Base-by-base conservation (phyloP, 92 coral and sea anemone genomes). In the Desmophyllum pertusum region DNA sequence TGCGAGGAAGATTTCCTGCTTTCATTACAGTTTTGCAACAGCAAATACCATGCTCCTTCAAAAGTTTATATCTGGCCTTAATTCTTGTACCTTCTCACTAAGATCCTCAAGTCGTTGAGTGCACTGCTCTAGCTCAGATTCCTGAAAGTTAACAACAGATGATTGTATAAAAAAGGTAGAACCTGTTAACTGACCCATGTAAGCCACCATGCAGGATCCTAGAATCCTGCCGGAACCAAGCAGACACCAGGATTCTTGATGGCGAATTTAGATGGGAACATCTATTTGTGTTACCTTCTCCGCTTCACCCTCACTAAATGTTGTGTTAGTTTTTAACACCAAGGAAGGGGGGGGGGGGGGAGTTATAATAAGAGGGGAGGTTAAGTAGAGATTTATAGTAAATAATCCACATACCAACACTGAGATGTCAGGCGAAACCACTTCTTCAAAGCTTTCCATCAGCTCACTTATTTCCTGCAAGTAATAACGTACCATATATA, bases 401-500 rank as follows among this genome's bases (percentile, higher is more conserved):
- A 6, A 45, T 2, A 9, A n/a, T 36, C 11, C 30, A 52, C 80
- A 2, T 55, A 76, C 80, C 80, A 76, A 48, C 30, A 19, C 68
- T 55, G 80, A 50, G 51, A 76, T 25, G 18, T 76, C 80, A 25
- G 80, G 80, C 2, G 63, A 76, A 38, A 53, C 69, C n/a, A 19
- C 80, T 53, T 76, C 79, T 27, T 75, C 80, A 19, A 76, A 11
- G 43, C 48, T 36, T 37, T 76, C 80, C 51, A 37, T 76, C 66
- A 76, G 18, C 46, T 76, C 80, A 53, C 17, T 23, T 53, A 76
- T 55, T 53, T 76, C 80, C 80, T 76, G 68, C 59, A 72, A 45
- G 59, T 10, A 21, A 13, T 40, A 42, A 70, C 2, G 13, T n/a
- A 71, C 23, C 1, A 5, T 21, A 59, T 21, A 59, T 19, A 17